Evolutionary conservation across 2,888 invertebrate species (phyloP), one percentile per base, ranked within the genome.

Genomic region (Bombyx huttoni): DNA sequence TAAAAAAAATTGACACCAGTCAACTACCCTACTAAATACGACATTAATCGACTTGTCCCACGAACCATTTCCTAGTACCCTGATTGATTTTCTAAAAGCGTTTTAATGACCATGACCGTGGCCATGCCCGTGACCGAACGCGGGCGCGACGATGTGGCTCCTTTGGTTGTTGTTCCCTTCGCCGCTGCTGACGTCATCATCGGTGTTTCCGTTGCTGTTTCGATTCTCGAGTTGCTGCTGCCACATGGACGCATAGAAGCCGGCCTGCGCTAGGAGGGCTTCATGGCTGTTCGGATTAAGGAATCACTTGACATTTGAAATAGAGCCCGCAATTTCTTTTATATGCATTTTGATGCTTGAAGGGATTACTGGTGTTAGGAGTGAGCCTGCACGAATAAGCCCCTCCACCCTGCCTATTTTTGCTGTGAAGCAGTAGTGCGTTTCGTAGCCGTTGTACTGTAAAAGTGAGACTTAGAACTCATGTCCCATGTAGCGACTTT

Each of bases 191-290:
- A 62, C 64, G 1, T 54, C 58, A 51, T 55, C 58, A 50, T 59
- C 61, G 48, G 65, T 64, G 53, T 68, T 69, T 49, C 58, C 65
- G 49, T 61, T 66, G 14, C 76, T 78, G 54, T 81, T 82, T 54
- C 89, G 78, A 52, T 85, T 91, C 65, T 93, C 92, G 8, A 95
- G 79, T 68, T 98, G 98, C 61, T 96, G 94, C 61, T 93, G 92
- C 98, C 98, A 98, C 98, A 98, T 98, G 34, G 92, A 90, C 0
- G 94, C 91, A 83, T 98, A 98, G 50, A 94, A 81, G 5, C 96
- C 96, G 56, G 91, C 91, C 64, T 87, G 86, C 1, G 87, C 85
- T 49, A 95, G 76, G 6, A 96, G 84, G 49, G 92, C 90, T 56
- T 93, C 93, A 77, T 96, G 96, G 51, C 94, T 95, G 79, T 47